These are phyloP conservation scores for Agonopterix subpropinquella DNA, from an alignment of 2,888 invertebrate genomes.

Conservation along the genomic window DNA sequence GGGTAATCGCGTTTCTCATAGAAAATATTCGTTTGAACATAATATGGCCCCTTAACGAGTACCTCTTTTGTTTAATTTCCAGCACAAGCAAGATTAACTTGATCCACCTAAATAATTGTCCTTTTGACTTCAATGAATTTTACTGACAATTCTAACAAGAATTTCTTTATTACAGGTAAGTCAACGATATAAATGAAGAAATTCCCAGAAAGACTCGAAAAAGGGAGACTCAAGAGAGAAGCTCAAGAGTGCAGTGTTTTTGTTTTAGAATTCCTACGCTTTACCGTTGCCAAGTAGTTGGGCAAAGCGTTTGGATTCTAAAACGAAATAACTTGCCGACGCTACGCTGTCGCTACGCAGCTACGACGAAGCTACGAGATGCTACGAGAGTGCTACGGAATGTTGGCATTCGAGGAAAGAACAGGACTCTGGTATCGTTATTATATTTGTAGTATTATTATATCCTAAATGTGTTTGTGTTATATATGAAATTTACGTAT, in stretches of 20 bases:
- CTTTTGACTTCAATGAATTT: not conserved
- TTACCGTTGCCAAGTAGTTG: constrained; percentile 84
- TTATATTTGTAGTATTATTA: too few species aligned
- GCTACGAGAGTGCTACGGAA: constrained; percentile 15
- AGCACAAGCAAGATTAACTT: too few species aligned
- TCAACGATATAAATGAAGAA: not conserved
- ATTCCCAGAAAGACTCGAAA: constrained; percentile 1
- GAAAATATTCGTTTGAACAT: too few species aligned
- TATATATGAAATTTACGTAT: too few species aligned
- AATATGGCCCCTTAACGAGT: too few species aligned
- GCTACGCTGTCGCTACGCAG: constrained; percentile 18
- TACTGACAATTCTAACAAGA: not conserved
- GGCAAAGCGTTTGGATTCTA: constrained; percentile 98
- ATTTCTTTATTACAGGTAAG: constrained; percentile 5
- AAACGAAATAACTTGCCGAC: constrained; percentile 78
- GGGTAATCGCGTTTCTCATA: too few species aligned
- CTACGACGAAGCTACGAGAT: constrained; percentile 12
- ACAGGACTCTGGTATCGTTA: too few species aligned
- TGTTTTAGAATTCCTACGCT: constrained; percentile 98
- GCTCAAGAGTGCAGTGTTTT: constrained; percentile 52
- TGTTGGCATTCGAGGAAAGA: not conserved
- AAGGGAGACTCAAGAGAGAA: constrained; percentile 23
- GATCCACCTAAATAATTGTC: too few species aligned
- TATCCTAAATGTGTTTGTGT: too few species aligned
- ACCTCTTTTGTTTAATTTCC: too few species aligned